Evolutionary conservation across 2,797 vertebrate species (phyloP).

Genomic region (Valencia hispanica): DNA sequence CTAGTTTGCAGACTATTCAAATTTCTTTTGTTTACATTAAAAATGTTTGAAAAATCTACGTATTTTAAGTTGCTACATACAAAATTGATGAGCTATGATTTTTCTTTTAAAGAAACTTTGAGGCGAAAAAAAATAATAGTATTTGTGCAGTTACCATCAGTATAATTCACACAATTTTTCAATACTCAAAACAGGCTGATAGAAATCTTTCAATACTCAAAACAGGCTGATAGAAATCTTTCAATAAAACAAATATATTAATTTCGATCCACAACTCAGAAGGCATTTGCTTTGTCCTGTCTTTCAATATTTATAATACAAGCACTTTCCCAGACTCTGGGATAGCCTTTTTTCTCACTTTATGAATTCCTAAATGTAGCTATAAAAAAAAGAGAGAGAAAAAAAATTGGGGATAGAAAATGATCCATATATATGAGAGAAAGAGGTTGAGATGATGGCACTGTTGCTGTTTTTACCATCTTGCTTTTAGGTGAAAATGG

Average conservation of each 20-base stretch:
- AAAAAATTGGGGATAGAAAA: background rate
- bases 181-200: background rate
- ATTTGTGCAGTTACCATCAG: too few species aligned
- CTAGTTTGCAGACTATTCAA: background rate
- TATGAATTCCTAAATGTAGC: background rate
- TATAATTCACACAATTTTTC: background rate
- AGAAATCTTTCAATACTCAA: background rate
- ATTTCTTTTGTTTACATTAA: background rate
- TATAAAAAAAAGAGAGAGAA: background rate
- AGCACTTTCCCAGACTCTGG: background rate
- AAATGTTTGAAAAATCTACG: too few species aligned
- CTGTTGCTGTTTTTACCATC: background rate
- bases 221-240: too few species aligned
- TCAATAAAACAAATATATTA: too few species aligned
- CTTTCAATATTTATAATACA: background rate
- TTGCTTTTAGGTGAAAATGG: constrained; percentile 70
- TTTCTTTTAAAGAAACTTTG: background rate
- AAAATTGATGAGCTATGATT: too few species aligned
- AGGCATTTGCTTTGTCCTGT: too few species aligned
- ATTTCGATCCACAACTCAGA: too few species aligned
- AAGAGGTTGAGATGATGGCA: background rate
- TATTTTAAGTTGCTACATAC: background rate
- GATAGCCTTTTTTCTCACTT: background rate
- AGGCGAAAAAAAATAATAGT: too few species aligned
- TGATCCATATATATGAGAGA: background rate